Evolutionary conservation across 2,888 invertebrate genomes (phyloP), one percentile per base, ranked within the genome.

Genomic region (Rhaphigaster nebulosa): DNA sequence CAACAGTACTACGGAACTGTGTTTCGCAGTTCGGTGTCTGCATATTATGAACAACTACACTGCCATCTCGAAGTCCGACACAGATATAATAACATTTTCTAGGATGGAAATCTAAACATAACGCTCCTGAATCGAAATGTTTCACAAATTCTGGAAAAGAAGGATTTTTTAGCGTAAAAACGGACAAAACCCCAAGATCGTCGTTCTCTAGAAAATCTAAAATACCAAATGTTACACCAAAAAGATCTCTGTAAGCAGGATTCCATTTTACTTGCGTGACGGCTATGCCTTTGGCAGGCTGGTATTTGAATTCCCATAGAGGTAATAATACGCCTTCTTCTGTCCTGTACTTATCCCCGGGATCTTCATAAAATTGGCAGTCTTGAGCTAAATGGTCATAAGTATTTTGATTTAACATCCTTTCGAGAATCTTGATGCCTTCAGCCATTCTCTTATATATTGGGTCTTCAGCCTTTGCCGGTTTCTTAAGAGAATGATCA

Each of bases 291-390:
- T 97, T 96, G 92, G 97, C 97, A 92, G 97, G 97, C 65, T 98
- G 98, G 93, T 96, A 97, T 91, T 95, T 95, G 93, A 98, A 98
- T 94, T 97, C 98, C 99, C 99, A 99, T 3, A 99, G 94, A 0
- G 99, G 99, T 90, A 99, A 94, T 60, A 99, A 94, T 0, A 98
- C 98, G 15, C 99, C 99, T 94, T 98, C 97, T 89, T 97, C 97
- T n/a, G 3, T 45, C 90, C 98, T 96, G 94, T 96, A 99, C 94
- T 99, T 98, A 94, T 99, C 99, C 0, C 98, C 97, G 0, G 97
- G 97, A 94, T 99, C 99, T 93, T 99, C 98, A 97, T 98, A 99
- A 94, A 98, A 99, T 92, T 97, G 96, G 94, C 98, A 99, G 94
- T 99, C 99, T 96, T 94, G 96, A 26, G 96, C 95, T 92, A 99